Conservation (phyloP, 2,797 vertebrate species). For the Caiman crocodilus region DNA sequence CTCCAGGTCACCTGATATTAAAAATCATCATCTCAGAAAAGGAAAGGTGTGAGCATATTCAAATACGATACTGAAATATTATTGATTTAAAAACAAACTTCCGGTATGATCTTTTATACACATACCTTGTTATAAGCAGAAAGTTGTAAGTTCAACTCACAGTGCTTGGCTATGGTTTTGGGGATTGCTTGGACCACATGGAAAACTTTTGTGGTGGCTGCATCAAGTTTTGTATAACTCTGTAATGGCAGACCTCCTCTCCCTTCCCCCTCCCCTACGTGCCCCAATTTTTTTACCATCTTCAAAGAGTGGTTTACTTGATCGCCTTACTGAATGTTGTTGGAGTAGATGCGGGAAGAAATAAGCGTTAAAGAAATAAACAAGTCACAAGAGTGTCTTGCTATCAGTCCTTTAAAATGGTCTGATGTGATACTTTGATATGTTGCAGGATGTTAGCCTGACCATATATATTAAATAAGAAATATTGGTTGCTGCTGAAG, state of each 20-base stretch:
- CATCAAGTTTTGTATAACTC: background rate
- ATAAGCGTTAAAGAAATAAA: accelerated
- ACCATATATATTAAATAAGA: background rate
- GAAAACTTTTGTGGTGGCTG: background rate
- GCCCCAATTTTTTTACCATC: background rate
- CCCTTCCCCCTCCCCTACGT: background rate
- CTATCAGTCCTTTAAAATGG: background rate
- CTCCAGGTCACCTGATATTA: background rate
- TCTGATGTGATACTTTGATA: background rate
- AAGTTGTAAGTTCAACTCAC: background rate
- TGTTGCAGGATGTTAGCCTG: background rate
- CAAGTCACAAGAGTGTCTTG: background rate
- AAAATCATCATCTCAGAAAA: background rate
- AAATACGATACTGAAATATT: background rate
- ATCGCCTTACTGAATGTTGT: background rate
- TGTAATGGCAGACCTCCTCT: background rate
- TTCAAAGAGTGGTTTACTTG: background rate
- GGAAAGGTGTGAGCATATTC: background rate
- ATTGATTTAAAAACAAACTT: background rate
- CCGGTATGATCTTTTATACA: background rate
- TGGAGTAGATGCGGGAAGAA: background rate
- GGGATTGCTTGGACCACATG: background rate
- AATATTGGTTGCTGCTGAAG: background rate
- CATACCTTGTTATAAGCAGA: background rate
- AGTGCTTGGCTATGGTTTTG: background rate